Evolutionary conservation across 2,797 vertebrate species (phyloP).

Genomic region (Sebastes aleutianus): DNA sequence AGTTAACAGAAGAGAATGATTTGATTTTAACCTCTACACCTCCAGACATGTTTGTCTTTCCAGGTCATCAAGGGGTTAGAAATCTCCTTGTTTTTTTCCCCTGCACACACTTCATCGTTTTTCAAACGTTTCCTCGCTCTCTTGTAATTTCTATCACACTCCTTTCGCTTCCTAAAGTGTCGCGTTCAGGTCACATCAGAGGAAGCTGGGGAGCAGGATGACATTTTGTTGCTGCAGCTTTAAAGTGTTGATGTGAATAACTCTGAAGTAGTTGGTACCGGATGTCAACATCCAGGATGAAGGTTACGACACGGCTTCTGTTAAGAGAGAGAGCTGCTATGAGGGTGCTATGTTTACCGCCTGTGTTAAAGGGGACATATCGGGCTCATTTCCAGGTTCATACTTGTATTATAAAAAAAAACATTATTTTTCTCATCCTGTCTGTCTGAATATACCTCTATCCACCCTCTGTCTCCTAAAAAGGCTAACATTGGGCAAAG

Average conservation of each 20-base stretch:
- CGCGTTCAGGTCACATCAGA: not conserved
- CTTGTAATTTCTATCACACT: not conserved
- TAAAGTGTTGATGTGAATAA: conserved; percentile 24
- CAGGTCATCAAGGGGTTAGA: not conserved
- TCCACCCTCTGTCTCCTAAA: too few species aligned
- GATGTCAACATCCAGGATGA: not conserved
- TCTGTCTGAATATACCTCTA: too few species aligned
- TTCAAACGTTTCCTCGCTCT: not conserved
- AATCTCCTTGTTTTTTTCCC: not conserved
- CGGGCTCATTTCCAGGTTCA: too few species aligned
- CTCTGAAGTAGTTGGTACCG: not conserved
- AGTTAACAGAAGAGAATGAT: not conserved
- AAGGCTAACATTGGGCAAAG: too few species aligned
- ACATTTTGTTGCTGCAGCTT: conserved; percentile 1
- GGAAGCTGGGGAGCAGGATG: not conserved
- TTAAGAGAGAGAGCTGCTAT: not conserved
- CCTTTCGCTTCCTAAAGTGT: not conserved
- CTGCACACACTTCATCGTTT: not conserved
- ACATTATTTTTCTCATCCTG: too few species aligned
- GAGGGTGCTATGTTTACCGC: too few species aligned
- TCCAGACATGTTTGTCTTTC: conserved; percentile 1
- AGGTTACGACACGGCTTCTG: not conserved
- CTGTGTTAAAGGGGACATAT: too few species aligned
- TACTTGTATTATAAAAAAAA: too few species aligned
- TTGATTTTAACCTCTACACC: not conserved